Conservation (phyloP, 92 coral and sea anemone species). For the Bergia puertoricense region DNA sequence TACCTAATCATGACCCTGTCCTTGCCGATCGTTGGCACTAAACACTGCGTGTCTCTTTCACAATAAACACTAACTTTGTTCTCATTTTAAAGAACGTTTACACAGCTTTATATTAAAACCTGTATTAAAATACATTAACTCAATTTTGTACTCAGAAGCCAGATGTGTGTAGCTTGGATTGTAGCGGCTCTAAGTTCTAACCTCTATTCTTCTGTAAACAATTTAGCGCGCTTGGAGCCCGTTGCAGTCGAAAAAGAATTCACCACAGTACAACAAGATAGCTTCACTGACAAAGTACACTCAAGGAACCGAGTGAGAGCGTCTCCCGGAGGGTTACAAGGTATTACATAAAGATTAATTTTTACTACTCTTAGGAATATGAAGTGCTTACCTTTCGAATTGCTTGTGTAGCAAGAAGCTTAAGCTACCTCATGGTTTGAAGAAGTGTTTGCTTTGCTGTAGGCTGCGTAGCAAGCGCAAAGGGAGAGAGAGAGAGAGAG, state of each 20-base stretch:
- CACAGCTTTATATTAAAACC: neutral
- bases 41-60: no score
- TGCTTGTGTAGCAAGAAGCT: neutral
- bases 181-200: neutral
- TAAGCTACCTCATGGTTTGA: no score
- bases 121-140: no score
- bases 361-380: neutral
- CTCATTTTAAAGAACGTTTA: no score
- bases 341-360: neutral
- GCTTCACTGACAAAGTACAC: constrained; percentile 4
- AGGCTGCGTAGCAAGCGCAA: no score
- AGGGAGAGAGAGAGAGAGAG: no score
- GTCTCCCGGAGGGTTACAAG: neutral
- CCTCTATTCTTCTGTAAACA: neutral
- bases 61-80: no score
- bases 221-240: constrained; percentile 11
- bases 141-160: neutral
- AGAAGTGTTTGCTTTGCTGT: no score
- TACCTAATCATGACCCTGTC: no score
- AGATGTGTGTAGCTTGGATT: neutral
- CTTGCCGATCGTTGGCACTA: no score
- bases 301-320: constrained; percentile 12
- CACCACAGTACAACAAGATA: constrained; percentile 21
- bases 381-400: neutral
- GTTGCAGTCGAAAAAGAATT: constrained; percentile 15